Percentiles rank a stretch among this genome's conserved stretches.
Conservation (phyloP, 1,140 invertebrate genomes). For the Apis cerana region DNA sequence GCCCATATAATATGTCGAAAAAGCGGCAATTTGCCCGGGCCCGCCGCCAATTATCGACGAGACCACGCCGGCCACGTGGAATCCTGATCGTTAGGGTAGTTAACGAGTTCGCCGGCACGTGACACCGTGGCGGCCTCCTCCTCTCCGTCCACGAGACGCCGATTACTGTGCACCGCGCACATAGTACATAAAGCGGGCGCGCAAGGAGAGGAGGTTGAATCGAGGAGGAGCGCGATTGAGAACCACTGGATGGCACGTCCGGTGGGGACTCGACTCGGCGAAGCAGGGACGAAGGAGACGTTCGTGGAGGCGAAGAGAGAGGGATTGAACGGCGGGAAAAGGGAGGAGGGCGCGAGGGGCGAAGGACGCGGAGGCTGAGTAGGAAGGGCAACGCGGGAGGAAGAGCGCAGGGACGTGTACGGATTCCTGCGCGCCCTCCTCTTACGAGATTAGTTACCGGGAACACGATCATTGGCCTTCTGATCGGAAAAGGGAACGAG, state of each 20-base stretch:
- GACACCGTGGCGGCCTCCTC: slow-evolving; percentile 61
- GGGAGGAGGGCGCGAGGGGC: slow-evolving; percentile 32
- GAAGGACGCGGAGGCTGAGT: slow-evolving; percentile 5
- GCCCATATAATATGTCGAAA: slow-evolving; percentile 59
- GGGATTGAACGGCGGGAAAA: slow-evolving; percentile 59
- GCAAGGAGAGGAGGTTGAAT: too few species aligned
- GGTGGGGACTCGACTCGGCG: slow-evolving; percentile 61
- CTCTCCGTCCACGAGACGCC: slow-evolving; percentile 36
- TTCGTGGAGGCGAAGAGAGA: slow-evolving; percentile 54
- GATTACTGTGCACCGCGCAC: neutral
- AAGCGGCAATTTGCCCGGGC: slow-evolving; percentile 62
- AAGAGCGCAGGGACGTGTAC: slow-evolving; percentile 71
- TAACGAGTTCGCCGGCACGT: slow-evolving; percentile 76
- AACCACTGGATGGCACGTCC: slow-evolving; percentile 63
- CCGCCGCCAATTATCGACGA: slow-evolving; percentile 71
- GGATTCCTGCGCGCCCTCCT: slow-evolving; percentile 64
- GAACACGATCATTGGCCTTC: too few species aligned
- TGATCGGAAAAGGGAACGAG: too few species aligned
- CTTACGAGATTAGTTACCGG: neutral
- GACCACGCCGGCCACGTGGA: slow-evolving; percentile 70
- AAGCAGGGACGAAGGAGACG: slow-evolving; percentile 58
- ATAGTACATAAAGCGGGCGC: too few species aligned
- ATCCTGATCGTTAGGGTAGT: slow-evolving; percentile 75
- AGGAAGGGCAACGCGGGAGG: slow-evolving; percentile 44
- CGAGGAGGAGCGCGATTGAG: slow-evolving; percentile 41